A percentile compares a stretch with the other conserved stretches of the same genome.
Conservation (phyloP, 2,888 invertebrate species). For the Agrypnus murinus region DNA sequence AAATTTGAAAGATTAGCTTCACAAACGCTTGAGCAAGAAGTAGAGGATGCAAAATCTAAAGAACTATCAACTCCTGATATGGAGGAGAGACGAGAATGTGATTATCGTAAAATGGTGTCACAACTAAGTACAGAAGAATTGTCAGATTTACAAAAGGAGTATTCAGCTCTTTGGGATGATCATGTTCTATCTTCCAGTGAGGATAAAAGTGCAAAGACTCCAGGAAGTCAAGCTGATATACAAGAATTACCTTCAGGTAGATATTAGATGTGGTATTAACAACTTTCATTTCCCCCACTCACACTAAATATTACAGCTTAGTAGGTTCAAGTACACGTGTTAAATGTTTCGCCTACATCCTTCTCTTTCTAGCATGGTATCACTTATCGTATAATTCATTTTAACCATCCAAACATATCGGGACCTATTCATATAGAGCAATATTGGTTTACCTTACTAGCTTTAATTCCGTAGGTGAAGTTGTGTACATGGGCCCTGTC, state of each 20-base stretch:
- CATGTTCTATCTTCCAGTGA: conserved; percentile 70
- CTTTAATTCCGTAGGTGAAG: conserved; percentile 65
- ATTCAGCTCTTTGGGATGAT: conserved; percentile 72
- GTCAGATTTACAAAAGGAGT: conserved; percentile 72
- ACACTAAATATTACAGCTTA: conserved; percentile 45
- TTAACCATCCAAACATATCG: conserved; percentile 66
- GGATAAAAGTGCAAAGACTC: conserved; percentile 70
- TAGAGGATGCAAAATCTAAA: conserved; percentile 60
- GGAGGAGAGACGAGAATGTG: conserved; percentile 68
- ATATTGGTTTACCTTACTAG: conserved; percentile 30
- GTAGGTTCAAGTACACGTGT: conserved; percentile 44
- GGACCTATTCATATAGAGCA: conserved; percentile 57
- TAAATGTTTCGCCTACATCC: conserved; percentile 45
- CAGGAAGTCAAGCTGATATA: conserved; percentile 70
- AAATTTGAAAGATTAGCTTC: conserved; percentile 74
- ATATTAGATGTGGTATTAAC: conserved; percentile 64
- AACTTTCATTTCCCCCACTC: conserved; percentile 40
- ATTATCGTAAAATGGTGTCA: conserved; percentile 72
- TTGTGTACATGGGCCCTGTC: conserved; percentile 71
- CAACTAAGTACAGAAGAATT: conserved; percentile 73
- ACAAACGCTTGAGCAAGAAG: conserved; percentile 69
- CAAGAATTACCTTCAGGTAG: conserved; percentile 72
- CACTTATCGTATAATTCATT: conserved; percentile 44
- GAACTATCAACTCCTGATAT: conserved; percentile 66
- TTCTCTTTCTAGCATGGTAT: conserved; percentile 43